Base-by-base conservation (phyloP, 2,113 vertebrate species). In the Formicarius rufipectus region DNA sequence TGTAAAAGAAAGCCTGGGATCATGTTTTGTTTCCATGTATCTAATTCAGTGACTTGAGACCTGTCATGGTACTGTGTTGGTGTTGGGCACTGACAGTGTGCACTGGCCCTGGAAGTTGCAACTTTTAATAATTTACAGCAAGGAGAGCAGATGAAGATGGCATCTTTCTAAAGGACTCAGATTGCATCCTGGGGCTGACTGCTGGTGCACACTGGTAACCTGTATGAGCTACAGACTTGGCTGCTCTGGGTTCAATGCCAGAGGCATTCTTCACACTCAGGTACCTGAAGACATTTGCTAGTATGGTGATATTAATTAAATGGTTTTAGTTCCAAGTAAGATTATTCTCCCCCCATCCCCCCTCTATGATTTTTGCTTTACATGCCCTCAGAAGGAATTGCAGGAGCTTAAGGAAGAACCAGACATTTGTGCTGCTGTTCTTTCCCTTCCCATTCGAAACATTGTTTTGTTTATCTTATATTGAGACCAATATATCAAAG, bases 1-100 rank as follows among this genome's bases (percentile, higher is more conserved):
- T 95, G 96, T 95, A 97, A 97, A 95, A 90, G 74, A 84, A 97
- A 82, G 74, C 95, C 68, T 56, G 71, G 72, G 94, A 93, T 97
- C 87, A 16, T 84, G n/a, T 96, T 95, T 91, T 96, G 78, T 97
- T 97, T 97, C 95, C 71, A 1, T 68, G 49, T 84, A 64, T 91
- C 71, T 94, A 55, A 95, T 94, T 87, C 45, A 84, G 85, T 79
- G 50, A 59, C 14, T 18, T 79, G 62, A 72, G 68, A 63, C 74
- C 86, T 75, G 62, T 86, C 62, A 35, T 55, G 17, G 66, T 86
- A 6, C 33, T 82, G 3, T 69, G 64, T 89, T 49, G 40, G 67
- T 84, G 73, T 69, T 33, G 31, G 35, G n/a, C 58, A 53, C 62
- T 50, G 22, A 35, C 8, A 58, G 22, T 14, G 33, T 85, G 64